Percentiles rank a stretch among this genome's conserved stretches.
Evolutionary conservation across 2,113 vertebrate species (phyloP).

Genomic region (Pterophyllum scalare): DNA sequence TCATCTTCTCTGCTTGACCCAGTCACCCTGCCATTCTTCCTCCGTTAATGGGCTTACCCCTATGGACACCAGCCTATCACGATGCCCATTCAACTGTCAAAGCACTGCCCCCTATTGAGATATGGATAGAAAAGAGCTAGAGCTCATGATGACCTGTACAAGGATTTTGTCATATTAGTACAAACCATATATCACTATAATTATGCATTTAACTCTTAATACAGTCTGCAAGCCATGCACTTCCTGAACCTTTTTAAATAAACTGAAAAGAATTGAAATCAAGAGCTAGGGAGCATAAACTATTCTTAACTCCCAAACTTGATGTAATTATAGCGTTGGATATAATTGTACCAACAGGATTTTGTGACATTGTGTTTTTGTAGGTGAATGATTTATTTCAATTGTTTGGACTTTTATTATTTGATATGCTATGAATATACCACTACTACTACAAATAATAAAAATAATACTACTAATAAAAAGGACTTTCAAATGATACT

Average conservation of each 20-base stretch:
- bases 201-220: conserved; percentile 23
- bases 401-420: background rate
- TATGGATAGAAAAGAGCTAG: conserved; percentile 45
- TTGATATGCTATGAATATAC: background rate
- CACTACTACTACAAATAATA: background rate
- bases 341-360: background rate
- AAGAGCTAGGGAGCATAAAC: background rate
- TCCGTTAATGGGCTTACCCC: conserved; percentile 66
- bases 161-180: conserved; percentile 53
- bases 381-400: background rate
- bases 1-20: conserved; percentile 65
- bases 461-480: background rate
- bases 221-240: background rate
- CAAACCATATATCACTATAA: conserved; percentile 30
- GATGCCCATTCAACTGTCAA: conserved; percentile 70
- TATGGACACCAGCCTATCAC: conserved; percentile 67
- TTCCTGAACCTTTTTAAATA: background rate
- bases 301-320: background rate
- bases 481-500: background rate
- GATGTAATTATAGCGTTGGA: background rate
- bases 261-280: background rate
- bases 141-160: conserved; percentile 56
- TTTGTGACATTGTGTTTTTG: background rate
- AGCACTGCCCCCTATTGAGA: conserved; percentile 49
- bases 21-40: conserved; percentile 62